These are phyloP conservation scores for Amorpha juglandis DNA, from an alignment of 2,888 invertebrate genomes.

Conservation along the genomic window DNA sequence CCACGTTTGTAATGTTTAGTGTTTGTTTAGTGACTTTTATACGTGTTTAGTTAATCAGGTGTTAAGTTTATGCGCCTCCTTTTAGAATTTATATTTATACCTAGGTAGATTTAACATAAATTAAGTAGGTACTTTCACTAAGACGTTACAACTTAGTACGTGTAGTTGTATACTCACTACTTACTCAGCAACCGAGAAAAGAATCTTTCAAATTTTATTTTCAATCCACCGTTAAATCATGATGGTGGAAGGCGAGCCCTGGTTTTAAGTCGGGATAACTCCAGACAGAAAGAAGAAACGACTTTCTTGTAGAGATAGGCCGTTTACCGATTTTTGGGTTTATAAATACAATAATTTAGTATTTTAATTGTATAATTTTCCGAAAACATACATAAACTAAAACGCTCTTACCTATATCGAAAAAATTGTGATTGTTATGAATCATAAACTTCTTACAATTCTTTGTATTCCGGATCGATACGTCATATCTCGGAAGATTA, in stretches of 20 bases:
- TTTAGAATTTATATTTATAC: not conserved
- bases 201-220: not conserved
- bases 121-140: no score
- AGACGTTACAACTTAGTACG: no score
- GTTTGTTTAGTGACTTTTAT: not conserved
- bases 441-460: not conserved
- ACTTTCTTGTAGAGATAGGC: no score
- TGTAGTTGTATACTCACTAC: not conserved
- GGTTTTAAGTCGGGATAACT: no score
- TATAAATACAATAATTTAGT: not conserved
- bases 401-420: not conserved
- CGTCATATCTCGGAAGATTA: conserved; percentile 2
- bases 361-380: not conserved
- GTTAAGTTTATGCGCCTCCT: not conserved
- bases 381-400: no score
- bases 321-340: no score
- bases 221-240: no score
- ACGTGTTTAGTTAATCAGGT: not conserved
- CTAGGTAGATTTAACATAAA: no score
- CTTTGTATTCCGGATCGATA: not conserved
- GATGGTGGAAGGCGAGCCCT: no score
- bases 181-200: not conserved
- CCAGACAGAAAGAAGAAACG: no score
- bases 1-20: not conserved
- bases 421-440: conserved; percentile 2